These are phyloP conservation scores for Pyrrhopygopsis socrates DNA, from an alignment of 2,888 invertebrate genomes.

Conservation along the genomic window DNA sequence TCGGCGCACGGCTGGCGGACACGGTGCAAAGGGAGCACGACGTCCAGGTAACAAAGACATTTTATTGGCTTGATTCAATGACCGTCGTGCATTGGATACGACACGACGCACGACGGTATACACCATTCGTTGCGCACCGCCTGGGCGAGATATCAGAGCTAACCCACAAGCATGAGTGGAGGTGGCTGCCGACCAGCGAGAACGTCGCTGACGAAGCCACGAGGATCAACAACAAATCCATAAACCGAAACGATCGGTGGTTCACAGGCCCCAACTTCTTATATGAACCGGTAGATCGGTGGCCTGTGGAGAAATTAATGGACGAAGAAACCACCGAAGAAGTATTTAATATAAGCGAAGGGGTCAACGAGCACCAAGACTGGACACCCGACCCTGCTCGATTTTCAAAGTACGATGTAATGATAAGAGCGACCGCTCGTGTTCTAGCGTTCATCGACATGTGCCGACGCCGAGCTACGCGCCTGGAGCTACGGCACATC, in stretches of 20 bases:
- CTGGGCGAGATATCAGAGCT: constrained; percentile 26
- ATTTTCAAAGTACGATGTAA: background rate
- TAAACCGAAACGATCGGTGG: background rate
- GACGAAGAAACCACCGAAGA: background rate
- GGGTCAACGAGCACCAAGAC: background rate
- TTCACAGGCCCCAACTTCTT: background rate
- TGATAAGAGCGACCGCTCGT: background rate
- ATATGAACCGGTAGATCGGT: background rate
- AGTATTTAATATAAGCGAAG: background rate
- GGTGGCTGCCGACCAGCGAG: background rate
- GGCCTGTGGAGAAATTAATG: background rate
- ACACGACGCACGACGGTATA: constrained; percentile 37
- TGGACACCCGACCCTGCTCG: background rate
- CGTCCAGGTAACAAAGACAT: background rate
- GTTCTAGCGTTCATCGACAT: background rate
- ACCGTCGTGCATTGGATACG: constrained; percentile 63
- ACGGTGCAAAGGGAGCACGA: background rate
- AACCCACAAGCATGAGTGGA: background rate
- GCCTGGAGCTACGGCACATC: background rate
- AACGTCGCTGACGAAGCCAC: constrained; percentile 28
- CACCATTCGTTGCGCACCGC: constrained; percentile 38
- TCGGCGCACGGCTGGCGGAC: constrained; percentile 2
- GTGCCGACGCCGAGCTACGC: background rate
- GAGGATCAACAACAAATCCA: background rate
- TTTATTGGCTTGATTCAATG: constrained; percentile 14